Conservation (phyloP, 92 coral and sea anemone genomes). For the Porites rus region DNA sequence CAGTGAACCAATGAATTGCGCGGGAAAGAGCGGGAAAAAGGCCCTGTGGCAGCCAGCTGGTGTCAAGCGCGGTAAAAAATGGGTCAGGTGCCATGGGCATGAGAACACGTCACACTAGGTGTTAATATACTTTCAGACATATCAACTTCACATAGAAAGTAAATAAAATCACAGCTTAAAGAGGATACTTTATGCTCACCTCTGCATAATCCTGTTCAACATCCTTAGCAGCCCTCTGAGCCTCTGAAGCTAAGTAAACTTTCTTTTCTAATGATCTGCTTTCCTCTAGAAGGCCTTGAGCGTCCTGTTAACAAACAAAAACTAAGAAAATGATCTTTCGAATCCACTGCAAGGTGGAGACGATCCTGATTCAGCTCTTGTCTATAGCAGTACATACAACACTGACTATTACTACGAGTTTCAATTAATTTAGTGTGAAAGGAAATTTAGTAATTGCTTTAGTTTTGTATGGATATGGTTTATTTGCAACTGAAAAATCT, state of each 20-base stretch:
- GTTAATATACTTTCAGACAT: neutral
- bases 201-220: slow-evolving; percentile 95
- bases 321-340: neutral
- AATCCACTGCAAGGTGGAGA: neutral
- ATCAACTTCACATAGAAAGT: neutral
- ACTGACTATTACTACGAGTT: no score
- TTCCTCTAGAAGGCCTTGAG: slow-evolving; percentile 86
- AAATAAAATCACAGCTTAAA: neutral
- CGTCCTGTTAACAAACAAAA: slow-evolving; percentile 57
- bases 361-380: neutral
- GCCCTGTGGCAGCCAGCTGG: neutral
- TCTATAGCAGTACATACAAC: no score
- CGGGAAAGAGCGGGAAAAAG: neutral
- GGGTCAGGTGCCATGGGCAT: neutral
- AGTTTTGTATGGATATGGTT: no score
- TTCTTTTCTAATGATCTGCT: slow-evolving; percentile 90
- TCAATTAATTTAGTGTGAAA: no score
- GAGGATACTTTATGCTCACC: slow-evolving; percentile 39
- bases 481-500: no score
- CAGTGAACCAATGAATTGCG: neutral
- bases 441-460: no score
- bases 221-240: slow-evolving; percentile 86
- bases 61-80: neutral
- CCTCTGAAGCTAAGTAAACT: slow-evolving; percentile 93
- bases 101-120: neutral